phyloP scores from a whole-genome alignment of 2,888 invertebrate genomes.

The Drosophila meridionalis region DNA sequence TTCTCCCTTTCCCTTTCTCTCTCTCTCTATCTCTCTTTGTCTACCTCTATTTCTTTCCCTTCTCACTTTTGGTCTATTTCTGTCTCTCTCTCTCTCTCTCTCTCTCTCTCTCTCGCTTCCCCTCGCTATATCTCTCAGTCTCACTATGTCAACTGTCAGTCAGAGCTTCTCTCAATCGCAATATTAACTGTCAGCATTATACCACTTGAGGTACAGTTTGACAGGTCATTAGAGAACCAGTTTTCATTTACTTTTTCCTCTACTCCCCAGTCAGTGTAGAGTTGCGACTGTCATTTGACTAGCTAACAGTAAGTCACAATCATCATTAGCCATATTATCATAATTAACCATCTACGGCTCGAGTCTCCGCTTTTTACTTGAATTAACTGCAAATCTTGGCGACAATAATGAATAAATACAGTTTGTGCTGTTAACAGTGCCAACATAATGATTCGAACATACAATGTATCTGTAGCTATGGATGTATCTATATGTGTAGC shows the following conservation, averaged over 20 bases:
- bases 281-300: conserved; percentile 8
- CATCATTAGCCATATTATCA: conserved; percentile 31
- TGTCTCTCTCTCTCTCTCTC: background rate
- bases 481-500: background rate
- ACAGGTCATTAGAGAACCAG: conserved; percentile 60
- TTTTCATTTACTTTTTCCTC: conserved; percentile 22
- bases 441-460: conserved; percentile 37
- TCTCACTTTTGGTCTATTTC: background rate
- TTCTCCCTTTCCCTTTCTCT: background rate
- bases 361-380: conserved; percentile 38
- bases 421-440: conserved; percentile 35
- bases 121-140: background rate
- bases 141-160: background rate
- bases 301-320: conserved; percentile 55
- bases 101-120: background rate
- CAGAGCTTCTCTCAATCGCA: conserved; percentile 3
- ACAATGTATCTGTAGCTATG: background rate
- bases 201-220: conserved; percentile 29
- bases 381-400: conserved; percentile 39
- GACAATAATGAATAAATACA: conserved; percentile 46
- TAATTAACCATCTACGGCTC: conserved; percentile 28
- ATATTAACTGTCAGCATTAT: conserved; percentile 23
- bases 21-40: background rate
- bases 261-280: background rate
- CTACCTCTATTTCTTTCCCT: too few species aligned